phyloP scores from a whole-genome alignment of 2,888 invertebrate genomes.

The Julus scandinavius region DNA sequence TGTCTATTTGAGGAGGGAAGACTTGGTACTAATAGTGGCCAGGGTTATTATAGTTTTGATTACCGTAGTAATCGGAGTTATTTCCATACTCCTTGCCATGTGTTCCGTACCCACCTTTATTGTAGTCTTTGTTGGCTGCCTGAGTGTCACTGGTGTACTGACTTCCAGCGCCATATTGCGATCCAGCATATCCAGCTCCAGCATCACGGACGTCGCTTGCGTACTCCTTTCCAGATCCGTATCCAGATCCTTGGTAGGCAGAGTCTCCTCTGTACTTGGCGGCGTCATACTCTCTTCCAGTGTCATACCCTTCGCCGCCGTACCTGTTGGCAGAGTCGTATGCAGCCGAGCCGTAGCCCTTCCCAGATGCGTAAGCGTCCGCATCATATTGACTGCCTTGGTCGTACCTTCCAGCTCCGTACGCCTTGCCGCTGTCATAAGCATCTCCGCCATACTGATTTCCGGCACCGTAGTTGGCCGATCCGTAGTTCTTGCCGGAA shows the following conservation, averaged over 20 bases:
- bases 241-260: conserved; percentile 7
- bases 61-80: conserved; percentile 30
- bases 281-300: conserved; percentile 17
- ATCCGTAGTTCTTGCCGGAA: neutral
- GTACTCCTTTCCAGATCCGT: neutral
- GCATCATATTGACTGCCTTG: conserved; percentile 37
- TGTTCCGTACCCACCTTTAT: conserved; percentile 45
- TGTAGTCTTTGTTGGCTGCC: conserved; percentile 40
- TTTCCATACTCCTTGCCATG: neutral
- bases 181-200: neutral
- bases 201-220: neutral
- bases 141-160: conserved; percentile 33
- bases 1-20: conserved; percentile 36
- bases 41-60: neutral
- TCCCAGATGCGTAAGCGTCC: neutral
- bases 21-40: conserved; percentile 31
- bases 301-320: conserved; percentile 13
- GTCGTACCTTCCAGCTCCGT: conserved; percentile 7
- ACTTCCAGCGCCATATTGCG: neutral
- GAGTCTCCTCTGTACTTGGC: neutral
- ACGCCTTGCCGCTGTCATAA: conserved; percentile 42
- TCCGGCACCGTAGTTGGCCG: neutral
- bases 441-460: neutral
- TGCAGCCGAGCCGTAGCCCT: neutral
- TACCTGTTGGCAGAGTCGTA: conserved; percentile 30